Percentiles rank a stretch among this genome's conserved stretches.
Conservation (phyloP, 2,888 invertebrate species). For the Rugalucina vietnamica region DNA sequence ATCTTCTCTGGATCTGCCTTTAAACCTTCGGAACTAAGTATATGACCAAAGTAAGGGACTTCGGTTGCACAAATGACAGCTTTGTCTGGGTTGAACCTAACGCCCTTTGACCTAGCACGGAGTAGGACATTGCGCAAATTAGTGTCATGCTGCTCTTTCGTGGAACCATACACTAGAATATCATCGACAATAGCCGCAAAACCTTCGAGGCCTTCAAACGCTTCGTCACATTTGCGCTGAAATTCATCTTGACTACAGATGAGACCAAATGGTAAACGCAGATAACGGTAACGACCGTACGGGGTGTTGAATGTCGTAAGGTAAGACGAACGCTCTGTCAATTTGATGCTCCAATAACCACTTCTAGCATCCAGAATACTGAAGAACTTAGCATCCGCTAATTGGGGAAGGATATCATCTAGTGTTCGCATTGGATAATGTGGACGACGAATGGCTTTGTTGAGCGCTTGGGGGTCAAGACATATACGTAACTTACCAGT, state of each 20-base stretch:
- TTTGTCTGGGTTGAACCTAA: slow-evolving; percentile 50
- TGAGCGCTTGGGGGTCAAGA: slow-evolving; percentile 38
- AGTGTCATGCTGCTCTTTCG: slow-evolving; percentile 37
- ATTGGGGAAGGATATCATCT: slow-evolving; percentile 33
- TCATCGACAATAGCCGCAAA: slow-evolving; percentile 47
- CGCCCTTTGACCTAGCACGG: slow-evolving; percentile 11
- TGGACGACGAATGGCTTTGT: no score
- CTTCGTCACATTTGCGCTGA: slow-evolving; percentile 29
- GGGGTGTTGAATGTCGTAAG: slow-evolving; percentile 59
- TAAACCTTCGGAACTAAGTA: slow-evolving; percentile 31
- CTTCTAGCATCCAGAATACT: slow-evolving; percentile 25
- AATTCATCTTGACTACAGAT: slow-evolving; percentile 35
- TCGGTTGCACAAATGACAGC: slow-evolving; percentile 23
- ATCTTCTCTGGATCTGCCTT: slow-evolving; percentile 49
- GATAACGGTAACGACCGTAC: slow-evolving; percentile 49
- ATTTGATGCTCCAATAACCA: slow-evolving; percentile 34
- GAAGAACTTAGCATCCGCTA: slow-evolving; percentile 22
- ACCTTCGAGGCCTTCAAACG: slow-evolving; percentile 39
- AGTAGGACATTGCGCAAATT: slow-evolving; percentile 28
- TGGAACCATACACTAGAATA: slow-evolving; percentile 34
- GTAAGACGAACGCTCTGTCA: slow-evolving; percentile 23
- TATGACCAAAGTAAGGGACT: slow-evolving; percentile 49
- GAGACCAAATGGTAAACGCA: slow-evolving; percentile 54
- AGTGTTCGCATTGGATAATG: slow-evolving; percentile 33
- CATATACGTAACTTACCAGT: slow-evolving; percentile 39